These are phyloP conservation scores for Enteromius paludinosus DNA, from an alignment of 2,797 vertebrate genomes.

Conservation along the genomic window DNA sequence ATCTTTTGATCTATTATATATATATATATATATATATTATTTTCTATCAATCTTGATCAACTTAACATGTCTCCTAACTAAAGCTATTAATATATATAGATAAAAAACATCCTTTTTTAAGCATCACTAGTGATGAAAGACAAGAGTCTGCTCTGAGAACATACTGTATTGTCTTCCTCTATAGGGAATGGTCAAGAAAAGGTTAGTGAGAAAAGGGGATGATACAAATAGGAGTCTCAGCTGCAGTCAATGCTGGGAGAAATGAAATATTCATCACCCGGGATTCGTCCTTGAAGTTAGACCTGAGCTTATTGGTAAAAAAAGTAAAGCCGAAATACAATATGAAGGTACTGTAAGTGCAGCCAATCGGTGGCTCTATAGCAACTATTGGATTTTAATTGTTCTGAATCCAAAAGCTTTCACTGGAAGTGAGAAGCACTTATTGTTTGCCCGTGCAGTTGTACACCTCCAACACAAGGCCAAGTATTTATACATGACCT, in stretches of 20 bases:
- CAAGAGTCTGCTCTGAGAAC: background rate
- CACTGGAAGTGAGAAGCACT: conserved; percentile 4
- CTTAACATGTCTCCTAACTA: background rate
- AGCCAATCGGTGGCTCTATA: background rate
- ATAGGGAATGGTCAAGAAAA: conserved; percentile 19
- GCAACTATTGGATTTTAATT: conserved; percentile 17
- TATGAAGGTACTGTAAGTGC: conserved; percentile 9
- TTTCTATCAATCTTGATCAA: background rate
- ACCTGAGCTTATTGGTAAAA: conserved; percentile 42
- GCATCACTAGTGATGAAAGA: background rate
- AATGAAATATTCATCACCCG: conserved; percentile 57
- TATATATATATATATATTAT: no score
- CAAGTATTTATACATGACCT: conserved; percentile 1
- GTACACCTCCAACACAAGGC: conserved; percentile 14
- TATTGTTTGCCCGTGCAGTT: background rate
- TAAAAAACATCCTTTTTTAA: background rate
- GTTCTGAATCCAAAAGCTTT: conserved; percentile 23
- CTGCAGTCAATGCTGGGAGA: conserved; percentile 22
- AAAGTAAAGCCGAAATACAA: conserved; percentile 38
- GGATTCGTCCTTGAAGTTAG: conserved; percentile 42
- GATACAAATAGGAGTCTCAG: conserved; percentile 1
- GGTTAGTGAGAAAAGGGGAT: background rate
- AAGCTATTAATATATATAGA: background rate
- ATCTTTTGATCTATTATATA: background rate
- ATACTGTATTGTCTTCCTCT: background rate